Base-by-base conservation (phyloP, 2,797 vertebrate species). In the Choloepus didactylus region DNA sequence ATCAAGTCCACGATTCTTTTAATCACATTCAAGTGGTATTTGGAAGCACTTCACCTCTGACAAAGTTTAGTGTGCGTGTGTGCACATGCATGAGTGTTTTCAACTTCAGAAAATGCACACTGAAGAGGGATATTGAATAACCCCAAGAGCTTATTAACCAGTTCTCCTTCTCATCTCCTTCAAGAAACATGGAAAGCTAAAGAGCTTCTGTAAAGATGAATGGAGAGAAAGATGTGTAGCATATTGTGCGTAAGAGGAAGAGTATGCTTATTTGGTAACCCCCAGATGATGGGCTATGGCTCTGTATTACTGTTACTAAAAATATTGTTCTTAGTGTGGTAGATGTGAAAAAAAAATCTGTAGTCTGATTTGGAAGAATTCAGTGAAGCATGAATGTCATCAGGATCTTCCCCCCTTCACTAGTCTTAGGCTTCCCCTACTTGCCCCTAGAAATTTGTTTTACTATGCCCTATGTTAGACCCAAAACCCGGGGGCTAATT, bases 41-140 rank as follows among this genome's bases (percentile, higher is more conserved):
- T 96, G 91, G 93, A 96, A 95, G 97, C 76, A 95, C 97, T 97
- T 97, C 96, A 97, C 97, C 97, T 90, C 94, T 95, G 96, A 97
- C 96, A 96, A 96, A 83, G 95, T 95, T 84, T 64, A 90, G 87
- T 72, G 73, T 92, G 96, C 89, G 7, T 83, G 91, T 97, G 81
- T 92, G 89, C 93, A 94, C 95, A 88, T 75, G 94, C 96, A 84
- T 16, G 81, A 97, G 96, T 90, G 90, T 97, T 97, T 96, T 92
- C 97, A 96, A 4, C 93, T 91, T 87, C 72, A 95, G 96, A 95
- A 96, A 96, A 94, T 6, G 90, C 95, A 88, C 80, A 2, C 12
- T 97, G 90, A 94, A 96, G 97, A 95, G 95, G 96, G 96, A 94
- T 85, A 67, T 3, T 97, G 95, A 97, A 95, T 91, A 94, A 96